Evolutionary conservation across 1,140 invertebrate genomes (phyloP).

Genomic region (Lucilia cuprina): DNA sequence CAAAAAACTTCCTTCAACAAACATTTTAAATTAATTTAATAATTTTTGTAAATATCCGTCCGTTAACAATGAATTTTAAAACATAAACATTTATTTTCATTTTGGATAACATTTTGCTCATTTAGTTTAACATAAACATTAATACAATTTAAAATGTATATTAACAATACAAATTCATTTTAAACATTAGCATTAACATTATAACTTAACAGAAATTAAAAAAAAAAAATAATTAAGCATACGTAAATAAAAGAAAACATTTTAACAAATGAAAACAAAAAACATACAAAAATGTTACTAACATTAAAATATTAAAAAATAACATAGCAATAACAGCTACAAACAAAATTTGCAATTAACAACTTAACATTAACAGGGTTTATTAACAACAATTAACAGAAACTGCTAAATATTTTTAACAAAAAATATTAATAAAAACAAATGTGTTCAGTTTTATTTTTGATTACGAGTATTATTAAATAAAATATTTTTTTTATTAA

Average conservation of each 20-base stretch:
- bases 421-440: background rate
- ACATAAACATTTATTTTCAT: background rate
- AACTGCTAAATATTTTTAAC: background rate
- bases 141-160: background rate
- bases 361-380: slow-evolving; percentile 2
- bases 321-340: background rate
- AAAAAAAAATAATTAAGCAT: background rate
- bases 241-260: background rate
- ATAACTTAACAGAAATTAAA: no score
- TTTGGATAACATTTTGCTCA: background rate
- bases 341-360: background rate
- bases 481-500: background rate
- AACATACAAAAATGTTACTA: slow-evolving; percentile 17
- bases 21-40: background rate
- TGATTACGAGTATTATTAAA: background rate
- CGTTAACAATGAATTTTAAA: background rate
- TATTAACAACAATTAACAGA: background rate
- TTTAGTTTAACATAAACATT: background rate
- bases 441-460: slow-evolving; percentile 25
- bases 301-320: no score
- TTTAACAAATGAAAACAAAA: background rate
- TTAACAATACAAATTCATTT: background rate
- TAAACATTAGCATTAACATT: background rate
- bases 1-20: no score
- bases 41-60: slow-evolving; percentile 33